phyloP scores from a whole-genome alignment of 2,797 vertebrate genomes.

The Gorsachius magnificus region DNA sequence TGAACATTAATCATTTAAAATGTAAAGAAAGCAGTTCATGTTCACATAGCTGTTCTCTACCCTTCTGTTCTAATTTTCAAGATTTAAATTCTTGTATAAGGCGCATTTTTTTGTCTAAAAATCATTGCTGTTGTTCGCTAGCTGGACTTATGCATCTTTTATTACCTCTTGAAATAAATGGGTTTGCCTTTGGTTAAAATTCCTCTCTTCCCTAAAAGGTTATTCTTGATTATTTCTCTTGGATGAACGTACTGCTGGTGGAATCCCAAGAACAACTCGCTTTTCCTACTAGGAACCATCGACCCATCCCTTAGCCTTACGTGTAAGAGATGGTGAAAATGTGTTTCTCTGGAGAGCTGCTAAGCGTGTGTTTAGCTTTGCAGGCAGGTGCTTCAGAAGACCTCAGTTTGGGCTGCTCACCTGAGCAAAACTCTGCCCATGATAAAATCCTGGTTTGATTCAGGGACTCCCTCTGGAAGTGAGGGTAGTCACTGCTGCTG shows the following conservation, averaged over 20 bases:
- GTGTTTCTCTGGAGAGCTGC: background rate
- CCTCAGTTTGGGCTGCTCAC: background rate
- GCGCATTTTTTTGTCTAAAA: background rate
- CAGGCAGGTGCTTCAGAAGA: background rate
- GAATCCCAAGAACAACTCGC: background rate
- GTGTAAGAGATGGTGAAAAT: background rate
- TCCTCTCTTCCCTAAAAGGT: background rate
- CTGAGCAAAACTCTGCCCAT: fast-evolving
- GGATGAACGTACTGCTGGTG: background rate
- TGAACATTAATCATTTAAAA: background rate
- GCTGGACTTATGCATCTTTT: background rate
- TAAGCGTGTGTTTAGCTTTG: background rate
- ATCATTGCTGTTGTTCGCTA: background rate
- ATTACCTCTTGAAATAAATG: background rate
- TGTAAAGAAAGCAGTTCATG: background rate
- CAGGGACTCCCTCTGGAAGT: background rate
- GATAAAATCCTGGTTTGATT: background rate
- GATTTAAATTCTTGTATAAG: background rate
- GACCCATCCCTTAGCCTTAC: background rate
- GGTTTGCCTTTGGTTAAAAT: background rate
- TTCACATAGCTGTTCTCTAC: background rate
- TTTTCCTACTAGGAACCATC: background rate
- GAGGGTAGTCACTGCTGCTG: background rate
- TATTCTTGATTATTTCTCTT: background rate
- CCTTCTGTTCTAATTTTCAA: background rate